A percentile compares a stretch with the other conserved stretches of the same genome.
These are phyloP conservation scores for Oxyruncus cristatus DNA, from an alignment of 2,113 vertebrate genomes.

Conservation along the genomic window DNA sequence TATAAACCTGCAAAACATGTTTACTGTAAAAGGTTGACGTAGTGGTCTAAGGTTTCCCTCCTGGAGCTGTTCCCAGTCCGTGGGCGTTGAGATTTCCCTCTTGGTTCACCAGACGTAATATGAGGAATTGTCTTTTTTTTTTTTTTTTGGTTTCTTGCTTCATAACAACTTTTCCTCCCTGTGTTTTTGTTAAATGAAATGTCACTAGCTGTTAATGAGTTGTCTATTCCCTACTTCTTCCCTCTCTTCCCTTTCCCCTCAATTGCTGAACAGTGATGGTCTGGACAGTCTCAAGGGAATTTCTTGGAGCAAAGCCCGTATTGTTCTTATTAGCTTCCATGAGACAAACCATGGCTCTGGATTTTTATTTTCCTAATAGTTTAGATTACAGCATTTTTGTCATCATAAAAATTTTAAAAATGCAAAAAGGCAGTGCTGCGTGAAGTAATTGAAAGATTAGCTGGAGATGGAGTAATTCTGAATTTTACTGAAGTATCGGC, in stretches of 20 bases:
- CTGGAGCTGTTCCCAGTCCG: constrained; percentile 83
- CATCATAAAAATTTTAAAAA: constrained; percentile 34
- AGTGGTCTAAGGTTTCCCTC: constrained; percentile 90
- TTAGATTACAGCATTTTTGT: constrained; percentile 41
- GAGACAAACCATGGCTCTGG: not conserved
- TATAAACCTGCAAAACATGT: constrained; percentile 88
- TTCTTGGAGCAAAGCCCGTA: constrained; percentile 27
- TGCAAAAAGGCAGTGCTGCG: not conserved
- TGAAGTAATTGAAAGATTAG: constrained; percentile 15
- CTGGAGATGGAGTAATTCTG: not conserved
- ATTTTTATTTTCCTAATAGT: constrained; percentile 26
- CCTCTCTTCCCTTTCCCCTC: constrained; percentile 19
- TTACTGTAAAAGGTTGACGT: constrained; percentile 86
- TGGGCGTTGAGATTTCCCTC: constrained; percentile 86
- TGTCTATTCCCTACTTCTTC: constrained; percentile 60
- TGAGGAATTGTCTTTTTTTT: constrained; percentile 76
- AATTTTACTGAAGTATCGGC: not conserved
- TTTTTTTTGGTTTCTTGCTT: constrained; percentile 67
- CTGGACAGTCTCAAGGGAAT: constrained; percentile 61
- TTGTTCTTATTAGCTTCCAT: constrained; percentile 38
- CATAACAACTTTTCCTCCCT: constrained; percentile 62
- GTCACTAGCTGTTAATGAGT: constrained; percentile 70
- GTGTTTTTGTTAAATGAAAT: constrained; percentile 75
- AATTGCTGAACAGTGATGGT: constrained; percentile 12
- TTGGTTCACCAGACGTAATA: constrained; percentile 86